Base-by-base conservation (phyloP, 1,140 invertebrate genomes). In the Brachionus manjavacas region DNA sequence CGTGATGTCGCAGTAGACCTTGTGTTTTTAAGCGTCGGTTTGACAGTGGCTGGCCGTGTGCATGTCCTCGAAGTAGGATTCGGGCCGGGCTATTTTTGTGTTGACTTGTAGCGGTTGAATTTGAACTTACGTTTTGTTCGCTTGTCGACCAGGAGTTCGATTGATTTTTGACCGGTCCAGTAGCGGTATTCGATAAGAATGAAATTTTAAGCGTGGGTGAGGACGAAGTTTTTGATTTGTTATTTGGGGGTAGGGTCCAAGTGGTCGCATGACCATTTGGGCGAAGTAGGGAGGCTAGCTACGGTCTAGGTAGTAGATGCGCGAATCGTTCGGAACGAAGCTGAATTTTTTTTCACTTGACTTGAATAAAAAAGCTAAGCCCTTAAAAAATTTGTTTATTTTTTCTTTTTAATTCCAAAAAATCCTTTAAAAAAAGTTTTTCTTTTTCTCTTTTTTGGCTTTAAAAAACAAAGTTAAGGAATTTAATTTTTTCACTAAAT, bases 231-330 rank as follows among this genome's bases (percentile, higher is more conserved):
- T 31, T 68, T n/a, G 0, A 68, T n/a, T 68, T 68, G 6, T 28
- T 39, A 14, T 14, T 68, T 68, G 25, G 66, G 4, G 4, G 28
- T n/a, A 4, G 25, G 28, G 66, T 16, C 16, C n/a, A 68, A n/a
- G n/a, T 31, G 25, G 66, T n/a, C n/a, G n/a, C n/a, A n/a, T n/a
- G n/a, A 96, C n/a, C n/a, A n/a, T n/a, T n/a, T n/a, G n/a, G n/a
- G n/a, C n/a, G n/a, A n/a, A n/a, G n/a, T n/a, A n/a, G n/a, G 49
- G 16, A 52, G 95, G 95, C 86, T 97, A 95, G 0, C 94, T 95
- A 87, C 94, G 91, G 91, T 91, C 90, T 91, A 91, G 89, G 87
- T 96, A 97, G 86, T 97, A 97, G 20, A 96, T 91, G 66, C 95
- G 91, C 0, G 95, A 94, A 0, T 95, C 95, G 86, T 97, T 97